Conservation (phyloP, 2,113 vertebrate species). For the Lophura nycthemera region DNA sequence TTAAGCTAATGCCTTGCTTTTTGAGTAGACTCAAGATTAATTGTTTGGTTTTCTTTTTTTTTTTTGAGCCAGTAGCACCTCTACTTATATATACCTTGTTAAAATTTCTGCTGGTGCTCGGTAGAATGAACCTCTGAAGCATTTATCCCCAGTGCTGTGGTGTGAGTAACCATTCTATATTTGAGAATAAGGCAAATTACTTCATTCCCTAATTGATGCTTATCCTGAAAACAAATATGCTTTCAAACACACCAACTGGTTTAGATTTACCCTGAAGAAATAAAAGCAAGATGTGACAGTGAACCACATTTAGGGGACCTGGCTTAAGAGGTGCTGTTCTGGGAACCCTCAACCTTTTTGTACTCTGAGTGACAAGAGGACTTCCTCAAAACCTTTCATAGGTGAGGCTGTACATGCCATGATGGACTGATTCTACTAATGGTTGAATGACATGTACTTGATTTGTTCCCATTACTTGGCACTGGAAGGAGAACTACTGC, state of each 20-base stretch:
- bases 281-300: background rate
- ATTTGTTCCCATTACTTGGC: background rate
- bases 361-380: rapidly evolving
- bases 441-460: background rate
- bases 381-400: background rate
- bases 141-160: no score
- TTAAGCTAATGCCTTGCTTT: background rate
- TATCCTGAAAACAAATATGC: background rate
- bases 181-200: background rate
- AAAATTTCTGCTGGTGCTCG: no score
- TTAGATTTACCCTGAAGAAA: background rate
- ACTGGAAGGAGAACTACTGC: background rate
- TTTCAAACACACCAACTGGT: background rate
- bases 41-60: background rate
- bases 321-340: background rate
- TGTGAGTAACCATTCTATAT: background rate
- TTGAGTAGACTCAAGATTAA: background rate
- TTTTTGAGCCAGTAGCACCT: background rate
- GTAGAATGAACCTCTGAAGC: no score
- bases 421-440: background rate
- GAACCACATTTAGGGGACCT: background rate
- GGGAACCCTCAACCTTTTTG: background rate
- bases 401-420: background rate
- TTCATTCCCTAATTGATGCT: background rate
- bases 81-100: background rate